These are phyloP conservation scores for Teleopsis dalmanni DNA, from an alignment of 1,140 invertebrate genomes.

Conservation along the genomic window DNA sequence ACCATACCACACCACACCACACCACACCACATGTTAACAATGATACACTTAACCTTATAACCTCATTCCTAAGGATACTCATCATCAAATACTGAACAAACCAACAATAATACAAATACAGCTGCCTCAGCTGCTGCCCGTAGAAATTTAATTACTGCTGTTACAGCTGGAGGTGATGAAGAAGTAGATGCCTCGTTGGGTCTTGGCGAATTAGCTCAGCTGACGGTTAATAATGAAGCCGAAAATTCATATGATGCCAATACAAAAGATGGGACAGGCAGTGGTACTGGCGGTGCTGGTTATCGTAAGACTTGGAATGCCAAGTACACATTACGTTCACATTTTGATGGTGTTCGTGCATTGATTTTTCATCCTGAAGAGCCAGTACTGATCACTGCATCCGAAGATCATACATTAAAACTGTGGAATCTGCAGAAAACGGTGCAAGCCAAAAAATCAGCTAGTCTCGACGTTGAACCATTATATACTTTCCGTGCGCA, in stretches of 20 bases:
- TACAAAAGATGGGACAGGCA: conserved; percentile 69
- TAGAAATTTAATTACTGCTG: conserved; percentile 16
- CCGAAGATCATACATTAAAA: conserved; percentile 97
- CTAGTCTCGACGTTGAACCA: conserved; percentile 94
- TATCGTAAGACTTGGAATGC: conserved; percentile 97
- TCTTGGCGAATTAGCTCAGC: conserved; percentile 89
- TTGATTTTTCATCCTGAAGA: conserved; percentile 97
- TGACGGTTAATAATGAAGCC: conserved; percentile 94
- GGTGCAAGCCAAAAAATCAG: conserved; percentile 92
- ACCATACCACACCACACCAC: not conserved
- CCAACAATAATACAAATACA: conserved; percentile 14
- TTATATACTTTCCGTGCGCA: conserved; percentile 96
- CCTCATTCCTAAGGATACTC: conserved; percentile 12
- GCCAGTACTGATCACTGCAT: conserved; percentile 93
- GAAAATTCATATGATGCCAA: conserved; percentile 83
- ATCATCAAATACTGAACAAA: conserved; percentile 13
- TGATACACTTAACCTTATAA: not conserved
- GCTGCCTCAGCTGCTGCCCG: conserved; percentile 12
- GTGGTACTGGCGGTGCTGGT: conserved; percentile 46
- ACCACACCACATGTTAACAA: not conserved
- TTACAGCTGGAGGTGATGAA: conserved; percentile 50
- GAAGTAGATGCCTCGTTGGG: conserved; percentile 75
- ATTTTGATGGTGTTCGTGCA: conserved; percentile 95
- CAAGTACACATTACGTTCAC: conserved; percentile 93
- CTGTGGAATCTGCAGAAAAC: conserved; percentile 99